Percentiles rank a stretch among this genome's conserved stretches.
phyloP scores from a whole-genome alignment of 2,888 invertebrate species.

The Glaucopsyche alexis region DNA sequence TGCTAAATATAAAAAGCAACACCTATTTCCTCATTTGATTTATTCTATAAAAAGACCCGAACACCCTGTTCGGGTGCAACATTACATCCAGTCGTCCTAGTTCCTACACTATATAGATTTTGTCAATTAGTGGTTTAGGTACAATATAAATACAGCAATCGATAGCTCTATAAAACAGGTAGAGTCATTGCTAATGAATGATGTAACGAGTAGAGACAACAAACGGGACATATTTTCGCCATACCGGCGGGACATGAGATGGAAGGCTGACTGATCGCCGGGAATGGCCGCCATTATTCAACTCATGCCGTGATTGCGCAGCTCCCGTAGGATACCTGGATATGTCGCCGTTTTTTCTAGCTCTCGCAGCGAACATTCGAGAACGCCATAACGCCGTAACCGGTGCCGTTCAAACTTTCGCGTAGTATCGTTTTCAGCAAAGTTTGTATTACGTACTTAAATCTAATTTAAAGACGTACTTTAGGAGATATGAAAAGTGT shows the following conservation, averaged over 20 bases:
- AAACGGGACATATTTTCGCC: slow-evolving; percentile 17
- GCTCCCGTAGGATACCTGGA: slow-evolving; percentile 36
- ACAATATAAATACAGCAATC: no score
- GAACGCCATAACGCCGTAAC: slow-evolving; percentile 22
- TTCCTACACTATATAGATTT: no score
- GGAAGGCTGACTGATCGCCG: slow-evolving; percentile 33
- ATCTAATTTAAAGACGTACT: background rate
- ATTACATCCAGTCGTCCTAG: no score
- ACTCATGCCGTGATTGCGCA: slow-evolving; percentile 30
- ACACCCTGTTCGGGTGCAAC: no score
- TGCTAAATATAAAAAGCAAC: no score
- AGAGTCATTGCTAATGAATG: slow-evolving; percentile 1
- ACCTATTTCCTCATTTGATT: no score
- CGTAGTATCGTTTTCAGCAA: slow-evolving; percentile 4
- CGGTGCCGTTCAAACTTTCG: slow-evolving; percentile 5
- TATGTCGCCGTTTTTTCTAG: slow-evolving; percentile 35
- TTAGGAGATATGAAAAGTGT: background rate
- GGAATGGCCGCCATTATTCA: slow-evolving; percentile 36
- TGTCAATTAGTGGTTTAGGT: no score
- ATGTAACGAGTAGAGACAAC: slow-evolving; percentile 5
- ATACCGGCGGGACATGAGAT: slow-evolving; percentile 25
- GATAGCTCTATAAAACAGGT: background rate
- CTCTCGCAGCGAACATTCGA: slow-evolving; percentile 18
- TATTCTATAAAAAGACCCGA: no score
- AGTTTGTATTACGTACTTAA: slow-evolving; percentile 19